A percentile compares a stretch with the other conserved stretches of the same genome.
phyloP scores from a whole-genome alignment of 2,113 vertebrate species.

The Uria aalge region DNA sequence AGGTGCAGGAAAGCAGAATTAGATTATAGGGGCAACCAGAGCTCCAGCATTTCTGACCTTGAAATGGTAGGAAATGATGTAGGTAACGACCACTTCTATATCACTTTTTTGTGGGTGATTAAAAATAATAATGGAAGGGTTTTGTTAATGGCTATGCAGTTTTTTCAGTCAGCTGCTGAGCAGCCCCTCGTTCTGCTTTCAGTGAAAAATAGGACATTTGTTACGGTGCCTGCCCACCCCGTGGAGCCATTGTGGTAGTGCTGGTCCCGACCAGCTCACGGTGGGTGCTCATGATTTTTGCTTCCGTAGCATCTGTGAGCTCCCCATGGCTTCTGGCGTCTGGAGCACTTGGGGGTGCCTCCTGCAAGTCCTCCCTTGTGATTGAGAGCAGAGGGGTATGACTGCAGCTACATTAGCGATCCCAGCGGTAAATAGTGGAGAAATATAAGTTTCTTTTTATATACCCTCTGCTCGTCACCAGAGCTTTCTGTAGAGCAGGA shows the following conservation, averaged over 20 bases:
- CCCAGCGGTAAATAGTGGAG: not conserved
- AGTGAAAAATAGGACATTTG: not conserved
- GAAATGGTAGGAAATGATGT: not conserved
- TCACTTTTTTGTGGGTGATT: not conserved
- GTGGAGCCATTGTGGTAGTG: rapidly evolving
- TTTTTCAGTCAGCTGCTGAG: not conserved
- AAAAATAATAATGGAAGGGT: not conserved
- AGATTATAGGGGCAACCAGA: not conserved
- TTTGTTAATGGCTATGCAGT: not conserved
- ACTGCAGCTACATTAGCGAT: not conserved
- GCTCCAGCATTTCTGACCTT: not conserved
- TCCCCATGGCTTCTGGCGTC: rapidly evolving
- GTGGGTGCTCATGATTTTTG: not conserved
- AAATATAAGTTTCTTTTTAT: not conserved
- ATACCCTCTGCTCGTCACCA: not conserved
- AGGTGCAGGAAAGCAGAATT: not conserved
- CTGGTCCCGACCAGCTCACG: not conserved
- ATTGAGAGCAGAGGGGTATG: not conserved
- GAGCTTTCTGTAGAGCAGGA: not conserved
- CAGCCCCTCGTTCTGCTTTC: not conserved
- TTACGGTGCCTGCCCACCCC: not conserved
- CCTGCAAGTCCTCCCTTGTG: not conserved
- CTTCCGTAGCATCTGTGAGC: not conserved
- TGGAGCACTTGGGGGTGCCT: not conserved
- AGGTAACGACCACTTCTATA: not conserved